These are phyloP conservation scores for Heptranchias perlo DNA, from an alignment of 2,113 vertebrate genomes.

Conservation along the genomic window DNA sequence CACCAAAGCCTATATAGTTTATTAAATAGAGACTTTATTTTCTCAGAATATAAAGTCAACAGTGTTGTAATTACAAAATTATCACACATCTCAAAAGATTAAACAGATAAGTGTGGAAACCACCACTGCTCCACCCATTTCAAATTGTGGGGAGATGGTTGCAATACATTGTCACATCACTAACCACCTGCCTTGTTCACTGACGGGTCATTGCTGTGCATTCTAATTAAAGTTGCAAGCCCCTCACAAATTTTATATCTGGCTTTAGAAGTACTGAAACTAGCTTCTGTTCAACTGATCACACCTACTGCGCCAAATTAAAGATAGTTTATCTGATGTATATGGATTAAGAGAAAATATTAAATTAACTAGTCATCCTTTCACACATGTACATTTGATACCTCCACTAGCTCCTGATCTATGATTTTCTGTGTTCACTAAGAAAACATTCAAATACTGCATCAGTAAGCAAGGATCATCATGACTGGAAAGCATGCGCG, in stretches of 20 bases:
- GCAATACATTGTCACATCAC: too few relatives aligned
- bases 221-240: background rate
- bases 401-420: background rate
- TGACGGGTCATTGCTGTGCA: background rate
- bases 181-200: background rate
- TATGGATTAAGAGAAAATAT: background rate
- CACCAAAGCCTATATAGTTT: background rate
- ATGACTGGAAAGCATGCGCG: background rate
- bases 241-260: background rate
- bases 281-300: background rate
- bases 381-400: background rate
- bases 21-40: background rate
- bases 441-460: background rate
- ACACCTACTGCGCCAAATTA: background rate
- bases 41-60: background rate
- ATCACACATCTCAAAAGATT: constrained; percentile 17
- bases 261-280: background rate
- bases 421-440: background rate
- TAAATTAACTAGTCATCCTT: too few relatives aligned
- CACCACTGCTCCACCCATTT: background rate
- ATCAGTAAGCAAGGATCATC: background rate
- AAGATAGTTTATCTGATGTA: background rate
- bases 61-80: background rate
- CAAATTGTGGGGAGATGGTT: background rate
- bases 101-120: background rate